phyloP scores from a whole-genome alignment of 2,888 invertebrate genomes.

The Conomelus anceps region DNA sequence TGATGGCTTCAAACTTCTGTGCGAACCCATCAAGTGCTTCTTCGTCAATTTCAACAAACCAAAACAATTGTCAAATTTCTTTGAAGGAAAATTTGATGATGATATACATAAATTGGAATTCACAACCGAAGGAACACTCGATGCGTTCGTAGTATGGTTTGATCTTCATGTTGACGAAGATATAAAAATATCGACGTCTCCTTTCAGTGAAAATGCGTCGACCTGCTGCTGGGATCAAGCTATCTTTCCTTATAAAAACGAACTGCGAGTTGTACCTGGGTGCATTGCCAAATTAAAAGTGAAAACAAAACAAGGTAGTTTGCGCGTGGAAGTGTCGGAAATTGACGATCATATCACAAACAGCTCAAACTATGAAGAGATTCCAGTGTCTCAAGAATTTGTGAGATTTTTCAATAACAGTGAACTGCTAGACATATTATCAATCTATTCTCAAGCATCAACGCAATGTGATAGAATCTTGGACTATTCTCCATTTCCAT shows the following conservation, averaged over 20 bases:
- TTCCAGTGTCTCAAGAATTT: conserved; percentile 35
- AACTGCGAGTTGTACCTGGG: conserved; percentile 39
- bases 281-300: conserved; percentile 41
- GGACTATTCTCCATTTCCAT: conserved; percentile 56
- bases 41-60: conserved; percentile 57
- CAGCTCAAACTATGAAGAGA: background rate
- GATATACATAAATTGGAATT: conserved; percentile 41
- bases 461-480: conserved; percentile 37
- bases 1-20: conserved; percentile 51
- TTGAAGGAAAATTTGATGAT: conserved; percentile 39
- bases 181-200: conserved; percentile 47
- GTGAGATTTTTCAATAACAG: background rate
- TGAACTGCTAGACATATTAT: background rate
- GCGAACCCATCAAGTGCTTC: conserved; percentile 50
- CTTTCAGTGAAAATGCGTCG: conserved; percentile 26
- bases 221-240: conserved; percentile 71
- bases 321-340: conserved; percentile 35
- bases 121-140: conserved; percentile 49
- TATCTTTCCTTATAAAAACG: conserved; percentile 54
- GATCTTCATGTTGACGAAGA: conserved; percentile 59
- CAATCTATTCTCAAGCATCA: conserved; percentile 9
- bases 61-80: conserved; percentile 44
- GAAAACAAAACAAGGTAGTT: conserved; percentile 43
- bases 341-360: conserved; percentile 2
- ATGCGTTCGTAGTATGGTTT: conserved; percentile 67